phyloP scores from a whole-genome alignment of 2,797 vertebrate species.

The Salmo trutta region DNA sequence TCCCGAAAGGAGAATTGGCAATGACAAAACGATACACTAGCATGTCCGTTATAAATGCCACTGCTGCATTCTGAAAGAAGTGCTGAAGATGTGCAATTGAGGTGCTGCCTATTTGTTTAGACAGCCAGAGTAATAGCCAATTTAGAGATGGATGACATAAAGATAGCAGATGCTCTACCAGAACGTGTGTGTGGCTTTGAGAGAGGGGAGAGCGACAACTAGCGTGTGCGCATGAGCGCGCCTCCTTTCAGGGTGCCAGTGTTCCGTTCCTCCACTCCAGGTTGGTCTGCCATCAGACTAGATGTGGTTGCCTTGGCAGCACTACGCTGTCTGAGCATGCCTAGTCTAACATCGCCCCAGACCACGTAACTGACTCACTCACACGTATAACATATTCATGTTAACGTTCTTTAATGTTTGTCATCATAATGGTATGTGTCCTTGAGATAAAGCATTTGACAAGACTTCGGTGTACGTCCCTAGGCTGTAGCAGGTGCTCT shows the following conservation, averaged over 20 bases:
- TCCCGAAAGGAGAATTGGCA: background rate
- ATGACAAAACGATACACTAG: background rate
- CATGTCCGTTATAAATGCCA: conserved; percentile 14
- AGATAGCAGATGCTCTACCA: conserved; percentile 47
- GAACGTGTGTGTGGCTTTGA: conserved; percentile 19
- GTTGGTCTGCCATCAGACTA: conserved; percentile 46
- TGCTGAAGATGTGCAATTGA: conserved; percentile 33
- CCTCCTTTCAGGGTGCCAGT: conserved; percentile 30
- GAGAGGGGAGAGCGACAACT: conserved; percentile 11
- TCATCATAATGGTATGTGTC: conserved; percentile 55
- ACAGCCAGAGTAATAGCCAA: conserved; percentile 60
- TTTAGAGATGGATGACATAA: conserved; percentile 58
- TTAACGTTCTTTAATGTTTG: conserved; percentile 48
- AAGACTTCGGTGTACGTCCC: background rate
- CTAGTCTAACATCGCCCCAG: conserved; percentile 52
- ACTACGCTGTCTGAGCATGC: conserved; percentile 50
- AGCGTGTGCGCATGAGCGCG: conserved; percentile 13
- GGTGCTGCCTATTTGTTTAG: conserved; percentile 48
- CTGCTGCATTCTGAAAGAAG: conserved; percentile 11
- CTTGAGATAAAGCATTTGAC: conserved; percentile 60
- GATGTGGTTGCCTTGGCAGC: conserved; percentile 73
- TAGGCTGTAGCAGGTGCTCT: conserved; percentile 31
- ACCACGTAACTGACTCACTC: conserved; percentile 51
- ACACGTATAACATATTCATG: conserved; percentile 52
- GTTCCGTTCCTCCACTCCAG: conserved; percentile 38